Percentiles rank a stretch among this genome's conserved stretches.
Conservation (phyloP, 2,113 vertebrate genomes). For the Neogale vison region DNA sequence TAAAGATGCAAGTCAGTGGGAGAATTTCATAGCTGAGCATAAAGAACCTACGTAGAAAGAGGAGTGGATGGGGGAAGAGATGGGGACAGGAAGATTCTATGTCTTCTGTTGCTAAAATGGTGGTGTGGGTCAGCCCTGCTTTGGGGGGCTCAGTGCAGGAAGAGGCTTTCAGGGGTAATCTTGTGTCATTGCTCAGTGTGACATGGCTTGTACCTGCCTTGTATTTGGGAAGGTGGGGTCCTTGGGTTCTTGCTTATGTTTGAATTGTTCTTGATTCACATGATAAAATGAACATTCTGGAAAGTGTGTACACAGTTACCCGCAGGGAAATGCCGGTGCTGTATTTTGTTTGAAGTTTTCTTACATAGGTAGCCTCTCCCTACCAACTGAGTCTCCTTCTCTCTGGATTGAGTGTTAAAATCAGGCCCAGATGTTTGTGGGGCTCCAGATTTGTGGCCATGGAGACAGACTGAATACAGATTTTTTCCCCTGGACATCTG, state of each 20-base stretch:
- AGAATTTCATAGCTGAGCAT: slow-evolving; percentile 27
- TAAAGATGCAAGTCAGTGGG: not conserved
- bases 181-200: not conserved
- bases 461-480: slow-evolving; percentile 41
- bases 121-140: not conserved
- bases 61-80: not conserved
- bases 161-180: not conserved
- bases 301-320: not conserved
- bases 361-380: not conserved
- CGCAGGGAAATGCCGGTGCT: not conserved
- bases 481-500: slow-evolving; percentile 5
- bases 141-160: not conserved
- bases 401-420: not conserved
- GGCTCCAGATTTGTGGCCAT: slow-evolving; percentile 43
- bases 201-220: not conserved
- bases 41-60: not conserved
- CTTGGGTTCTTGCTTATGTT: not conserved
- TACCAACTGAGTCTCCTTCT: not conserved
- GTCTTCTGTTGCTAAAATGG: not conserved
- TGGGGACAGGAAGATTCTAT: not conserved
- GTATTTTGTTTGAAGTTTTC: not conserved
- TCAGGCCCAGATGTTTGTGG: slow-evolving; percentile 39
- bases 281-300: not conserved
- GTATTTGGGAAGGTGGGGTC: not conserved
- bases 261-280: not conserved